Conservation (phyloP, 2,888 invertebrate genomes). For the Drosophila monieri region DNA sequence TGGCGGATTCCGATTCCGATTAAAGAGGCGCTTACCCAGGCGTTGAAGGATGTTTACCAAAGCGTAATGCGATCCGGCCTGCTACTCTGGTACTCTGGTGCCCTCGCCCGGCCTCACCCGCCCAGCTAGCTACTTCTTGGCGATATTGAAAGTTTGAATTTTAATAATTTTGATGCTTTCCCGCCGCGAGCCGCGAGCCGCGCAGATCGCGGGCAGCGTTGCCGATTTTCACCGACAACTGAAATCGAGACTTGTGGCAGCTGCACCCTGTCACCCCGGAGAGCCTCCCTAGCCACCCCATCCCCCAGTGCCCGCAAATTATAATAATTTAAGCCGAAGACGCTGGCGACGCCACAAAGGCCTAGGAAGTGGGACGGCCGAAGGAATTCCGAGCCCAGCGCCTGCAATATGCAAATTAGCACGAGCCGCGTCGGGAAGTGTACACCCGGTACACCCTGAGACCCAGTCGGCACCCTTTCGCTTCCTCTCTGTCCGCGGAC, state of each 20-base stretch:
- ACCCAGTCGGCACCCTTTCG: constrained; percentile 9
- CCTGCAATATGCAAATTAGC: constrained; percentile 73
- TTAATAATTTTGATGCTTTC: constrained; percentile 2
- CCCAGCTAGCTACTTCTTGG: not conserved
- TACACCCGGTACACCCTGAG: constrained; percentile 5
- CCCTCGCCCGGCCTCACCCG: not conserved
- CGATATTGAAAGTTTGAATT: not conserved
- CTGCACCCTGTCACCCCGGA: constrained; percentile 48
- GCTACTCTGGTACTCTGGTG: not conserved
- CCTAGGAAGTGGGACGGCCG: constrained; percentile 38
- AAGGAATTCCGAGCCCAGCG: constrained; percentile 3
- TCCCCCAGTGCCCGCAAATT: constrained; percentile 48
- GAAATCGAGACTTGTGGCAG: constrained; percentile 56
- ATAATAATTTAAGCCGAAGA: constrained; percentile 64
- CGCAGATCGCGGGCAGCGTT: constrained; percentile 19
- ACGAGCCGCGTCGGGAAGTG: constrained; percentile 42
- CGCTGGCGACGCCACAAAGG: constrained; percentile 8
- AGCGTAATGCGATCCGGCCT: constrained; percentile 56
- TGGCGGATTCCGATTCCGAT: constrained; percentile 74
- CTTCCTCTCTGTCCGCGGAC: not conserved
- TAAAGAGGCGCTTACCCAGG: constrained; percentile 59
- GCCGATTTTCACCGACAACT: constrained; percentile 44
- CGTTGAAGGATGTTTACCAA: constrained; percentile 60
- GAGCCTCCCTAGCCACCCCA: not conserved
- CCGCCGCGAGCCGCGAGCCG: not conserved